Evolutionary conservation across 2,113 vertebrate species (phyloP).

Genomic region (Pedionomus torquatus): DNA sequence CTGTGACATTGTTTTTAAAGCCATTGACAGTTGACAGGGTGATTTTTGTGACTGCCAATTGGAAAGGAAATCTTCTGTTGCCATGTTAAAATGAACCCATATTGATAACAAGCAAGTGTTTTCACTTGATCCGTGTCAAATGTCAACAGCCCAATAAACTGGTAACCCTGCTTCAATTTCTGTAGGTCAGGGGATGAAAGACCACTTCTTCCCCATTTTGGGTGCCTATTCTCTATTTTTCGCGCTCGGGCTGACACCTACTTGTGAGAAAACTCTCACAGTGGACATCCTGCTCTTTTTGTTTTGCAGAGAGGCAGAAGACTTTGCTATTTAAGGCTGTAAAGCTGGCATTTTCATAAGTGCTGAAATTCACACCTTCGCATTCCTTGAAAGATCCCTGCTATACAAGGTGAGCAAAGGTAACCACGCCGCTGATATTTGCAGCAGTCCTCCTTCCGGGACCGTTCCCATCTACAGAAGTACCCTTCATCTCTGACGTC

Average conservation of each 20-base stretch:
- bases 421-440: slow-evolving; percentile 36
- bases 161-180: background rate
- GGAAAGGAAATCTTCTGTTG: background rate
- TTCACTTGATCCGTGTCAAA: background rate
- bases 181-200: background rate
- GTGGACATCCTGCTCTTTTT: slow-evolving; percentile 15
- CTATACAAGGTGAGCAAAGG: slow-evolving; percentile 28
- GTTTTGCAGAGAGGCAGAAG: background rate
- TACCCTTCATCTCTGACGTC: slow-evolving; percentile 2
- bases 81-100: background rate
- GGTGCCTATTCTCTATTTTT: background rate
- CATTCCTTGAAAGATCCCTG: background rate
- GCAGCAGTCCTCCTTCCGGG: slow-evolving; percentile 2
- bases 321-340: slow-evolving; percentile 24
- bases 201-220: background rate
- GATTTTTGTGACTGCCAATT: background rate
- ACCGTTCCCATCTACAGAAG: background rate
- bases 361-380: slow-evolving; percentile 24
- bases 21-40: background rate
- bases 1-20: slow-evolving; percentile 56
- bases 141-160: background rate
- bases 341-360: slow-evolving; percentile 35
- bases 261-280: background rate
- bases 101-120: background rate
- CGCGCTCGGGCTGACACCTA: background rate